Evolutionary conservation across 2,113 vertebrate genomes (phyloP), one percentile per base, ranked within the genome.

Genomic region (Arvicanthis niloticus): DNA sequence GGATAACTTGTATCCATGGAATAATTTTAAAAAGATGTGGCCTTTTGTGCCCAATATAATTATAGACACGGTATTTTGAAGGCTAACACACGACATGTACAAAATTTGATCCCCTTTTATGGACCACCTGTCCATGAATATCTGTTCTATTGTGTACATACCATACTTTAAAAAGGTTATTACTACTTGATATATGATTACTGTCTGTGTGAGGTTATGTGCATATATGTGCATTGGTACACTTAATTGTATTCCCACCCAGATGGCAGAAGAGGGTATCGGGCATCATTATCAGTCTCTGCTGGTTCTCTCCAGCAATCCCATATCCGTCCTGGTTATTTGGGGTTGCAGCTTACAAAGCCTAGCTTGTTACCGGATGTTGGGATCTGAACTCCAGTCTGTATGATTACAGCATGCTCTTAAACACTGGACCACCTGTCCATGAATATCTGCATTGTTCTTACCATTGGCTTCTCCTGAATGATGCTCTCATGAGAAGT

Each of bases 41-140:
- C 62, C 19, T 96, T 78, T 90, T 51, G 9, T 88, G 70, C 70
- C 15, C 76, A 40, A 7, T 19, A 65, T 75, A n/a, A 89, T 95
- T 15, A 84, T 80, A 93, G 26, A 11, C 31, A 56, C 91, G 75
- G 8, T 86, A 19, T 73, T 97, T 92, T 92, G 48, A 90, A 80
- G 80, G 16, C 48, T 88, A 29, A 70, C 65, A 22, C 22, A 67
- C 86, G 56, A 82, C 40, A 68, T 84, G n/a, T 75, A 40, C 42
- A 96, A n/a, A 80, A 93, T 40, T 73, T 95, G 26, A 94, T 81
- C 88, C 26, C 82, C 31, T 84, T 96, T 88, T 86, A 82, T 68
- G 42, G n/a, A n/a, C n/a, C n/a, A n/a, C n/a, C n/a, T n/a, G n/a
- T n/a, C n/a, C n/a, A n/a, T 68, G 24, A 84, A 60, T 85, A 91